phyloP scores from a whole-genome alignment of 2,888 invertebrate species.

The Ferdinandea cuprea region DNA sequence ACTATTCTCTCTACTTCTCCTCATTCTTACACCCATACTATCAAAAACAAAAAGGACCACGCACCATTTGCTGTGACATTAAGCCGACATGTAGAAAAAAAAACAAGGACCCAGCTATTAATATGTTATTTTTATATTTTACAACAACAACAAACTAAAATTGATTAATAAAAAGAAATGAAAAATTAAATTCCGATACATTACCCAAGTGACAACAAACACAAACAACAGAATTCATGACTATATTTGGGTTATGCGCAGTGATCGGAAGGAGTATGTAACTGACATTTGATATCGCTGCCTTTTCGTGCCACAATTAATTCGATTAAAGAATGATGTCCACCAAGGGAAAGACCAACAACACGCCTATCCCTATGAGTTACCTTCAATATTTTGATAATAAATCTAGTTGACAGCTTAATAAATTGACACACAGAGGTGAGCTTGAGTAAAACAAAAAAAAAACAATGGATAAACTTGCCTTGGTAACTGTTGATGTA shows the following conservation, averaged over 20 bases:
- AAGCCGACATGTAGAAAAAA: no score
- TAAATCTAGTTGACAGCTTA: constrained; percentile 39
- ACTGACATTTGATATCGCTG: constrained; percentile 57
- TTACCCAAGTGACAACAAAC: not conserved
- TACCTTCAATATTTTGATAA: constrained; percentile 3
- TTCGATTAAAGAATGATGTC: constrained; percentile 35
- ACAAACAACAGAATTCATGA: not conserved
- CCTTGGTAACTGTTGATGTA: constrained; percentile 16
- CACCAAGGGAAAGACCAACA: constrained; percentile 12
- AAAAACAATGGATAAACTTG: constrained; percentile 36
- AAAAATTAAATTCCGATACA: not conserved
- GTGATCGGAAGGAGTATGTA: constrained; percentile 39
- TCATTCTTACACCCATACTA: no score
- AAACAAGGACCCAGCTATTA: no score
- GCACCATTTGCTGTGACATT: no score
- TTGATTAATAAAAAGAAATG: not conserved
- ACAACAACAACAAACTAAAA: no score
- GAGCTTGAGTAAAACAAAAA: constrained; percentile 21
- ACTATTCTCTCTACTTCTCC: no score
- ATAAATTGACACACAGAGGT: constrained; percentile 29
- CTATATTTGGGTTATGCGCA: constrained; percentile 58
- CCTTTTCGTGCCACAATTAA: constrained; percentile 6
- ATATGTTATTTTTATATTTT: no score
- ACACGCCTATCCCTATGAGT: no score
- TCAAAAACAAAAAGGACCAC: no score